Evolutionary conservation across 2,113 vertebrate species (phyloP), one percentile per base, ranked within the genome.

Genomic region (Pungitius pungitius): DNA sequence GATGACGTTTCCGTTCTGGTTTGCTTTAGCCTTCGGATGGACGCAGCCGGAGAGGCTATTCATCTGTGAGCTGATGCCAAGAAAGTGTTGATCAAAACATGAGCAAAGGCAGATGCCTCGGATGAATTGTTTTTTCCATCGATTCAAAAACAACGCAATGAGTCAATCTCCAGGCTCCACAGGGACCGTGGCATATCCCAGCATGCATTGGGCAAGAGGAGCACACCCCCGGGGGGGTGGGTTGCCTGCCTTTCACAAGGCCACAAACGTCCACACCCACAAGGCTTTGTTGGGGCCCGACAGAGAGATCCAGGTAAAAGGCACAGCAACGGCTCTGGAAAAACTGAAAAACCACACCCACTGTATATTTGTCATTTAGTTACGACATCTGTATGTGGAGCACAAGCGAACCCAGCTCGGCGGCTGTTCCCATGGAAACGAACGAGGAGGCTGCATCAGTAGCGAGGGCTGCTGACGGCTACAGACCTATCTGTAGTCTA

Each of bases 81-180:
- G 43, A 2, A 64, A 58, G 33, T n/a, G 42, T 18, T 39, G 52
- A 65, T 71, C 45, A 51, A 60, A 77, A 43, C 30, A 72, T 57
- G 54, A 73, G 62, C 67, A 79, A 42, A 81, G 37, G 42, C 58
- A 74, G 52, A 77, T 72, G 80, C 12, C 17, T 61, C 9, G 2
- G 54, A 20, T 54, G 30, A 67, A 57, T 68, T 67, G 11, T 74
- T 37, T 51, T 80, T 80, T 80, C 73, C 60, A 74, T 72, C 64
- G 60, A 70, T 66, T 83, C 67, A 47, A 20, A n/a, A 27, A 63
- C 35, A 70, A 72, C n/a, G 15, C 59, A 63, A 68, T 55, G 61
- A 62, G 14, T 40, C 12, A 15, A 45, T 26, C 8, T 52, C 35
- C 24, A 30, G n/a, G 7, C n/a, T 33, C 0, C 5, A 39, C 24